Conservation (phyloP, 1,140 invertebrate genomes). For the Schlechtendalia chinensis region DNA sequence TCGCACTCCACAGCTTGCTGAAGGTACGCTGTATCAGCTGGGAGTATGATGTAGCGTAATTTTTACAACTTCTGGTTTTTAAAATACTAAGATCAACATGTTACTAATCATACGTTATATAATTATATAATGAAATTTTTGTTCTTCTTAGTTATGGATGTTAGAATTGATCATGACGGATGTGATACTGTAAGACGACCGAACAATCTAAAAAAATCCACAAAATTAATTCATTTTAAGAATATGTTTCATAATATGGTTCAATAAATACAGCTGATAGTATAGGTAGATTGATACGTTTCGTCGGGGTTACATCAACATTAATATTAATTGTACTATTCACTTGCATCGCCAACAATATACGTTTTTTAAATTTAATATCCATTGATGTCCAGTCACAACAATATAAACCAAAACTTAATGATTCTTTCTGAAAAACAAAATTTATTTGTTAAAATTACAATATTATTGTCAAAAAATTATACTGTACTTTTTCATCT, state of each 20-base stretch:
- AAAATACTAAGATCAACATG: too few species aligned
- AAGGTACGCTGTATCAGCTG: too few species aligned
- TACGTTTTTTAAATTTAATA: background rate
- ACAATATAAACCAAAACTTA: background rate
- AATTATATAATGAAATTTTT: too few species aligned
- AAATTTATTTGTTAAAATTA: background rate
- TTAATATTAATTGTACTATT: background rate
- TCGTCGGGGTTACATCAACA: background rate
- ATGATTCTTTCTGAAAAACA: background rate
- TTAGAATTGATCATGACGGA: slow-evolving; percentile 11
- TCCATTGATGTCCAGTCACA: slow-evolving; percentile 3
- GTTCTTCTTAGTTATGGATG: too few species aligned
- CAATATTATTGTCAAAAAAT: background rate
- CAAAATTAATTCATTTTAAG: background rate
- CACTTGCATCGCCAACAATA: background rate
- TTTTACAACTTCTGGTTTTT: too few species aligned
- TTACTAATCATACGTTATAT: too few species aligned
- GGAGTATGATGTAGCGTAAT: too few species aligned
- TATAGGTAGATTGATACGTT: background rate
- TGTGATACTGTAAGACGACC: background rate
- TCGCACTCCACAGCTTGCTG: too few species aligned
- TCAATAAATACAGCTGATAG: background rate
- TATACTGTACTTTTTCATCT: background rate
- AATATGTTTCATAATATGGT: too few species aligned
- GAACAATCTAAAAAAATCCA: slow-evolving; percentile 16